Evolutionary conservation across 2,888 invertebrate species (phyloP), one percentile per base, ranked within the genome.

Genomic region (Carabus problematicus): DNA sequence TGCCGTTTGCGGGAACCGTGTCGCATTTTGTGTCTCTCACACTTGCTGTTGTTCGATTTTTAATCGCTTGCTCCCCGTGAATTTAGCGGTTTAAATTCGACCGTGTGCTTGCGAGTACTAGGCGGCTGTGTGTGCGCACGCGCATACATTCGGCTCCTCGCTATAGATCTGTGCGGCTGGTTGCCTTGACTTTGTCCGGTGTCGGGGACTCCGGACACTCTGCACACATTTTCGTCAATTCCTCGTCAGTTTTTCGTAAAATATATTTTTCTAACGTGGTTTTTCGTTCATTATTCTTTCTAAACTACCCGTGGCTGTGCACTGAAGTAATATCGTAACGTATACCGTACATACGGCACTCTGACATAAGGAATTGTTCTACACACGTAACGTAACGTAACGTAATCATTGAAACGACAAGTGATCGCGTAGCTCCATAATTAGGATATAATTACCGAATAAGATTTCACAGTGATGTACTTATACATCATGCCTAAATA

Each of bases 181-280:
- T 66, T 56, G 56, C 56, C 56, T 56, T 56, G 56, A 56, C 56
- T 56, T 56, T 56, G 56, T 56, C 56, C 58, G 52, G 59, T 54
- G 54, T 59, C 66, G 56, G 59, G 43, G 43, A 19, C 64, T 52
- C 47, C 55, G 47, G 58, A n/a, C 66, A 41, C 59, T 16, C 40
- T 18, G 39, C 47, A 59, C 41, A 29, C 29, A 19, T 16, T 52
- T 47, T 47, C 9, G 14, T 52, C 29, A 29, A 29, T 29, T 29
- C 52, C 19, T 52, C 52, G 19, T 16, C 52, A 16, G 19, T 52
- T 52, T 16, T 19, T 16, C 16, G 16, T 12, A 52, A 4, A 45
- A 45, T 45, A 6, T 14, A 18, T 52, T 52, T 16, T 18, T 18
- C 9, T 16, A 52, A 52, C 29, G 29, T 18, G 16, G n/a, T 11